Conservation (phyloP, 1,140 invertebrate genomes). For the Harpegnathos saltator region DNA sequence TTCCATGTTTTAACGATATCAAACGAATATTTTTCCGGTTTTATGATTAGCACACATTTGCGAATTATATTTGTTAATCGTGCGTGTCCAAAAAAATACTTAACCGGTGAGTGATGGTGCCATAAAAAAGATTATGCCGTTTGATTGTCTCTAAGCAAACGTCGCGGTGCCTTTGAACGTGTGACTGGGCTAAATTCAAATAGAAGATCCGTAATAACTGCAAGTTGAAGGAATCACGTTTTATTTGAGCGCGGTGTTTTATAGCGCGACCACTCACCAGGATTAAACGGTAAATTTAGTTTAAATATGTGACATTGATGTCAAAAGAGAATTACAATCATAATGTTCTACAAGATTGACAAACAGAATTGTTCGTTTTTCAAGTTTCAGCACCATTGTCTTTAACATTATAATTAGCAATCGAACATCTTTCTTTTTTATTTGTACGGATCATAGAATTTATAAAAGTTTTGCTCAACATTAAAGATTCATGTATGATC, state of each 20-base stretch:
- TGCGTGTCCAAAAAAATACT: not conserved
- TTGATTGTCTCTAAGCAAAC: too few relatives aligned
- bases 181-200: too few relatives aligned
- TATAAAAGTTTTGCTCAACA: not conserved
- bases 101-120: not conserved
- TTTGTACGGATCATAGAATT: constrained; percentile 9
- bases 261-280: too few relatives aligned
- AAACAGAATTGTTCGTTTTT: not conserved
- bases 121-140: not conserved
- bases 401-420: constrained; percentile 48
- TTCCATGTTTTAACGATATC: constrained; percentile 65
- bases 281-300: not conserved
- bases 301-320: not conserved
- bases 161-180: too few relatives aligned
- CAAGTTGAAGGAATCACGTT: too few relatives aligned
- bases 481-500: not conserved
- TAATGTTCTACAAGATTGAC: not conserved
- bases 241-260: too few relatives aligned
- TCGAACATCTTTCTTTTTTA: constrained; percentile 22
- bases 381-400: constrained; percentile 58
- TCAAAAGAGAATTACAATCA: not conserved
- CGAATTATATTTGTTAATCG: not conserved
- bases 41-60: constrained; percentile 14
- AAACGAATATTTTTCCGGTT: constrained; percentile 60
- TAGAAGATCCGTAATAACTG: too few relatives aligned